Percentiles rank a stretch among this genome's conserved stretches.
phyloP scores from a whole-genome alignment of 2,797 vertebrate genomes.

The Hypotaenidia philippensis region DNA sequence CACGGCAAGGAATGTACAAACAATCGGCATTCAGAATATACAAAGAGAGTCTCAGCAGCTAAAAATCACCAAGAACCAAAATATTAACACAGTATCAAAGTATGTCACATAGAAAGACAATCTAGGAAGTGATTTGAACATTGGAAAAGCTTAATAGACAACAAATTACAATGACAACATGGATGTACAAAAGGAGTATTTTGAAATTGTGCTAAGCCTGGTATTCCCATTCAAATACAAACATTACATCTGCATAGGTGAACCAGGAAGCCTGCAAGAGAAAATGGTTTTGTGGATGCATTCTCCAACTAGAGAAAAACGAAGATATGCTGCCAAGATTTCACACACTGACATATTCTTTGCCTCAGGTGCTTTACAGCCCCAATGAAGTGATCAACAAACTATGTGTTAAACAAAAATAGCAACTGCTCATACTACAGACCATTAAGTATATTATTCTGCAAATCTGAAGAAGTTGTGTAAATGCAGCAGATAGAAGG shows the following conservation, averaged over 20 bases:
- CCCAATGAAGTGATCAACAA: not conserved
- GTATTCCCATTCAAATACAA: not conserved
- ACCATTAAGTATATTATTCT: not conserved
- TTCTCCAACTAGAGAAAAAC: not conserved
- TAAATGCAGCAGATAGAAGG: not conserved
- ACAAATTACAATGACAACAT: not conserved
- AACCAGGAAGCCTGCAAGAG: not conserved
- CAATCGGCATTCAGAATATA: not conserved
- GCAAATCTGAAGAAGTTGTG: not conserved
- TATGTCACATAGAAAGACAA: not conserved
- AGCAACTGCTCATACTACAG: not conserved
- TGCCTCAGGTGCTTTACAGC: not conserved
- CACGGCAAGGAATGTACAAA: not conserved
- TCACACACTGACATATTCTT: not conserved
- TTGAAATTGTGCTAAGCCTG: not conserved
- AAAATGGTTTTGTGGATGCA: rapidly evolving
- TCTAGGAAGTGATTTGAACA: not conserved
- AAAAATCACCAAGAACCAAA: not conserved
- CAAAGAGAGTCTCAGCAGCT: not conserved
- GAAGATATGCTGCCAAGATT: not conserved
- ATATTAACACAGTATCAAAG: not conserved
- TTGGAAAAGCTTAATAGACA: not conserved
- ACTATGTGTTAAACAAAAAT: not conserved
- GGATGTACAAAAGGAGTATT: not conserved
- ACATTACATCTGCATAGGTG: not conserved